A percentile compares a stretch with the other conserved stretches of the same genome.
phyloP scores from a whole-genome alignment of 2,797 vertebrate species.

The Sternarchorhynchus goeldii region DNA sequence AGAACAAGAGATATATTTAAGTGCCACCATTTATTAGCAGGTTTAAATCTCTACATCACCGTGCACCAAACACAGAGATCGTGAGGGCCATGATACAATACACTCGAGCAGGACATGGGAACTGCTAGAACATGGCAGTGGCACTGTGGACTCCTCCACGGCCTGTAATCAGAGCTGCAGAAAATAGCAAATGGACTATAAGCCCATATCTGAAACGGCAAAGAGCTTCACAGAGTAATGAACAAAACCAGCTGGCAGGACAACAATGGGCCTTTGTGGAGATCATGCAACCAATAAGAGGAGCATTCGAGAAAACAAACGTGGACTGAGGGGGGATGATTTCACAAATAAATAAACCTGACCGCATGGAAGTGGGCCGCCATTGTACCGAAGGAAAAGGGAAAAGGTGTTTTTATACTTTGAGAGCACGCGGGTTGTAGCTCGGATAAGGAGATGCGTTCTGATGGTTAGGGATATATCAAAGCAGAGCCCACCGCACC shows the following conservation, averaged over 20 bases:
- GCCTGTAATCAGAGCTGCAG: neutral
- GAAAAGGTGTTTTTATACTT: conserved; percentile 29
- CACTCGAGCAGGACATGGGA: no score
- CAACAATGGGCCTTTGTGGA: conserved; percentile 61
- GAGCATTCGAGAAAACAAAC: conserved; percentile 43
- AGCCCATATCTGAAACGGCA: conserved; percentile 5
- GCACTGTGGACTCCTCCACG: no score
- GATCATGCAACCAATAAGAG: conserved; percentile 48
- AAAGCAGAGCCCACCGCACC: neutral
- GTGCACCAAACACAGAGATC: no score
- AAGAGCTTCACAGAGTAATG: conserved; percentile 3
- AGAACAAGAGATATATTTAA: no score
- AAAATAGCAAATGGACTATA: conserved; percentile 20
- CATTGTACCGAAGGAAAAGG: conserved; percentile 36
- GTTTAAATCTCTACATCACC: no score
- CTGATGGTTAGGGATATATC: neutral
- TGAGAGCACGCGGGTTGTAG: no score
- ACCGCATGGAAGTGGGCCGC: conserved; percentile 17
- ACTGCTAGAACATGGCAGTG: no score
- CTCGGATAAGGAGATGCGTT: neutral
- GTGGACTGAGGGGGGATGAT: neutral
- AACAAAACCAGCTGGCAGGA: conserved; percentile 57
- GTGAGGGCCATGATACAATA: no score
- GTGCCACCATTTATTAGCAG: no score
- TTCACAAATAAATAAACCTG: conserved; percentile 34